Percentiles rank a stretch among this genome's conserved stretches.
Evolutionary conservation across 2,888 invertebrate genomes (phyloP).

Genomic region (Limnephilus auricula): DNA sequence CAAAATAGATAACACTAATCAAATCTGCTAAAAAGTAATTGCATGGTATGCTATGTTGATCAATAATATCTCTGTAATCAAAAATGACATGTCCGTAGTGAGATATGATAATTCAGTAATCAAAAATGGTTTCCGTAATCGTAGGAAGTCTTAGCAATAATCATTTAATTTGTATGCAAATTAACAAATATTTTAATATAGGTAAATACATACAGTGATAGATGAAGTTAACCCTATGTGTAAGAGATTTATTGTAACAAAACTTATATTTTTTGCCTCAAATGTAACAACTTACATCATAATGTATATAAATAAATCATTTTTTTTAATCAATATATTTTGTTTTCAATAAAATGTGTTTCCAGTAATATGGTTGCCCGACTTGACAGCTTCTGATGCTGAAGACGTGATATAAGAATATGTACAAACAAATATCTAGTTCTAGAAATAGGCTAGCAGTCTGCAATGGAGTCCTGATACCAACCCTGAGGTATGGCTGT

Average conservation of each 20-base stretch:
- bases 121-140: not conserved
- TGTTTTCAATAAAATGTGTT: not conserved
- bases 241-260: not conserved
- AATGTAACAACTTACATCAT: slow-evolving; percentile 2
- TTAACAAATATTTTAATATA: not conserved
- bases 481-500: no score
- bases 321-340: not conserved
- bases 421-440: not conserved
- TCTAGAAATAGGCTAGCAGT: no score
- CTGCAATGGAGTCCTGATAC: no score
- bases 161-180: not conserved
- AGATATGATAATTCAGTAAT: not conserved
- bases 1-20: not conserved
- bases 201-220: slow-evolving; percentile 2
- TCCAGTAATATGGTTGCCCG: no score
- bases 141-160: slow-evolving; percentile 2
- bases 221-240: not conserved
- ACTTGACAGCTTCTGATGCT: not conserved
- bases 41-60: not conserved
- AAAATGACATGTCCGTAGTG: not conserved
- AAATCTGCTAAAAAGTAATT: not conserved
- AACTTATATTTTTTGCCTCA: not conserved
- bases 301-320: slow-evolving; percentile 2
- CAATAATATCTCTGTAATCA: not conserved
- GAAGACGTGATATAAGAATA: not conserved